Evolutionary conservation across 1,140 invertebrate genomes (phyloP).

Genomic region (Pseudomyrmex concolor): DNA sequence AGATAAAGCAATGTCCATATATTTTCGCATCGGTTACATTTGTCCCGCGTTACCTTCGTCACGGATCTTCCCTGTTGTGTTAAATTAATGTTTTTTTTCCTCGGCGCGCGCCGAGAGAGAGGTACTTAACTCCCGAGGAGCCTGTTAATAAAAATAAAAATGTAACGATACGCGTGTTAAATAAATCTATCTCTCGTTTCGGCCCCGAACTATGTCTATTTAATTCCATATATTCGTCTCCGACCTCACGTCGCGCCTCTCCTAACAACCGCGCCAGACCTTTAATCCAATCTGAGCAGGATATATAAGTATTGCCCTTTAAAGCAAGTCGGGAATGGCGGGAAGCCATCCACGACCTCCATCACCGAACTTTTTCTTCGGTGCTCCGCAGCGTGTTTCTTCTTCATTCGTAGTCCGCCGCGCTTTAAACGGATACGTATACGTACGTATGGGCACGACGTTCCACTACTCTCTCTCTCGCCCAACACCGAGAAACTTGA

Average conservation of each 20-base stretch:
- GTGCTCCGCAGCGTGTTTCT: conserved; percentile 31
- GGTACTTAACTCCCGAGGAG: no score
- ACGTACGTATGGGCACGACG: conserved; percentile 34
- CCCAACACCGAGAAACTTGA: background rate
- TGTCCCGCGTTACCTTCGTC: no score
- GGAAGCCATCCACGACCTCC: conserved; percentile 54
- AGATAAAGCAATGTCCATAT: conserved; percentile 31
- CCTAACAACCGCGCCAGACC: conserved; percentile 72
- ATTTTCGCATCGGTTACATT: no score
- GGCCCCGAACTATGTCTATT: conserved; percentile 5
- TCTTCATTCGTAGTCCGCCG: conserved; percentile 39
- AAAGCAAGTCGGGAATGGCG: conserved; percentile 70
- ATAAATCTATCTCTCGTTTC: conserved; percentile 73
- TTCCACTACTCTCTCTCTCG: background rate
- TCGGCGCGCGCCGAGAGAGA: no score
- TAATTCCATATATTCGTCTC: conserved; percentile 70
- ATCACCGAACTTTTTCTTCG: conserved; percentile 50
- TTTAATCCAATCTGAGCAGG: conserved; percentile 79
- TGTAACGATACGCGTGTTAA: no score
- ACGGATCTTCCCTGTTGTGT: no score
- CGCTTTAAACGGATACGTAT: conserved; percentile 53
- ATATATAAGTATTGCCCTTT: conserved; percentile 76
- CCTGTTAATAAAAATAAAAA: no score
- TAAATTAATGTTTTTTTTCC: no score
- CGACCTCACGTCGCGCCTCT: conserved; percentile 54